Conservation (phyloP, 2,113 vertebrate species). For the Tychaedon coryphoeus region DNA sequence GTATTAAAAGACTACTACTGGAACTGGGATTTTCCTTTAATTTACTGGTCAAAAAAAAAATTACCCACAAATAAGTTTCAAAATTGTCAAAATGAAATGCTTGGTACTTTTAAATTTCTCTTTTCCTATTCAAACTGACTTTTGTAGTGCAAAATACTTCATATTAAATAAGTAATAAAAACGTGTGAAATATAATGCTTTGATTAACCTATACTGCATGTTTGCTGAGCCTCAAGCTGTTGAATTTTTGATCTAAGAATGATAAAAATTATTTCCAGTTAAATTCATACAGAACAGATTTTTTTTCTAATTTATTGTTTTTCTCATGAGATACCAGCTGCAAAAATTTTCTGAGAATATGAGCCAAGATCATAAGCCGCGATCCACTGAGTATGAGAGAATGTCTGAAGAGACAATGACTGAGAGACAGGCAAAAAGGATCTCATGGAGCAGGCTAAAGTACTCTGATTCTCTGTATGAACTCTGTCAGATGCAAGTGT, state of each 20-base stretch:
- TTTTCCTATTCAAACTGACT: neutral
- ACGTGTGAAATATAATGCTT: neutral
- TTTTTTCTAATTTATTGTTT: neutral
- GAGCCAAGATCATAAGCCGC: neutral
- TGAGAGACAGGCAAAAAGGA: neutral
- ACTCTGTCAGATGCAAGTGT: neutral
- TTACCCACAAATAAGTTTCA: neutral
- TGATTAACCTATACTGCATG: neutral
- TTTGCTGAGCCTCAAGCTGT: neutral
- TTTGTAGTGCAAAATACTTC: neutral
- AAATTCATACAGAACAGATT: neutral
- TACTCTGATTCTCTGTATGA: neutral
- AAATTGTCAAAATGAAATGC: neutral
- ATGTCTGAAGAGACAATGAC: neutral
- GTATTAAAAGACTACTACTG: neutral
- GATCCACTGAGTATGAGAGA: neutral
- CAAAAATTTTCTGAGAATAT: neutral
- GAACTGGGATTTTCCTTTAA: neutral
- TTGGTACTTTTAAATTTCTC: neutral
- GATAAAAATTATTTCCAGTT: neutral
- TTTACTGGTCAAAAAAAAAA: neutral
- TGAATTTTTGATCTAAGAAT: neutral
- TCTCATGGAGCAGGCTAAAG: neutral
- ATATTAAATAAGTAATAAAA: neutral
- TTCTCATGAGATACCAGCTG: neutral